Conservation (phyloP, 2,888 invertebrate species). For the Parthenolecanium corni region DNA sequence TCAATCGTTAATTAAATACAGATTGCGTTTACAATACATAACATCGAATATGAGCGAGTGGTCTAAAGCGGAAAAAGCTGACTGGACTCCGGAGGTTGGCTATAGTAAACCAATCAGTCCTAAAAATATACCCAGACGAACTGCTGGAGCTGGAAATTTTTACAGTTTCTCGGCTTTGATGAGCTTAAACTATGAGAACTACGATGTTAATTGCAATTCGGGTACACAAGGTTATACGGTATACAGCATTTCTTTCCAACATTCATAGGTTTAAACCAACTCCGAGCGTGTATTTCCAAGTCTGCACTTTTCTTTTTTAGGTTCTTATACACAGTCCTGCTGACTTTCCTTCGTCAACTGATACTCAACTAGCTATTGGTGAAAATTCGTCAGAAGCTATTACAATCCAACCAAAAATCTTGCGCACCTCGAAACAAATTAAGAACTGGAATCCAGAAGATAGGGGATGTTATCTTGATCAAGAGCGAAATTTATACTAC, state of each 20-base stretch:
- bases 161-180: conserved; percentile 2
- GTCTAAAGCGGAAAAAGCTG: neutral
- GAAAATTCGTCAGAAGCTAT: neutral
- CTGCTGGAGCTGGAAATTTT: neutral
- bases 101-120: neutral
- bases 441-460: conserved; percentile 9
- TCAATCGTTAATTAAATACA: too few species aligned
- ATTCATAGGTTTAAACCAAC: too few species aligned
- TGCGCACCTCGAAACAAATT: conserved; percentile 6
- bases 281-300: too few species aligned
- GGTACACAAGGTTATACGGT: conserved; percentile 10
- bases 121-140: conserved; percentile 7
- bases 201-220: neutral
- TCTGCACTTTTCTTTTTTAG: too few species aligned
- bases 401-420: conserved; percentile 4
- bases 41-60: neutral
- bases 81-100: conserved; percentile 3
- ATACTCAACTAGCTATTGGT: conserved; percentile 2
- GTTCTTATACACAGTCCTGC: conserved; percentile 30
- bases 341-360: conserved; percentile 19
- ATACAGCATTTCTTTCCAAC: neutral
- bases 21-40: neutral
- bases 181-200: neutral
- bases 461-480: conserved; percentile 29
- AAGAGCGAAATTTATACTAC: conserved; percentile 28